Conservation (phyloP, 1,140 invertebrate species). For the Notospermus geniculatus region DNA sequence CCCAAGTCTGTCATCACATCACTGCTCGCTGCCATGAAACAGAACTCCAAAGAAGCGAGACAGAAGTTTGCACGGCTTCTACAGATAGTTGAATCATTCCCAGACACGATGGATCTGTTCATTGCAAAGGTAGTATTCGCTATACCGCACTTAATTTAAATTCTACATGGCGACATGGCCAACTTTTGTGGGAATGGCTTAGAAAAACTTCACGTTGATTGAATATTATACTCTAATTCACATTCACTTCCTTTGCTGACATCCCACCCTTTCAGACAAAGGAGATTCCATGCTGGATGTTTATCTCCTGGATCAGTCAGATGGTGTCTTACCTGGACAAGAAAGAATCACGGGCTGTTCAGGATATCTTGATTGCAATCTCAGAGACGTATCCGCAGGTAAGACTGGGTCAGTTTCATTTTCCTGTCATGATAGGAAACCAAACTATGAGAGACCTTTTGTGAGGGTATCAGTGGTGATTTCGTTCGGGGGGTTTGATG, state of each 20-base stretch:
- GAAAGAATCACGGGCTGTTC: slow-evolving; percentile 48
- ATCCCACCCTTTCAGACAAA: slow-evolving; percentile 34
- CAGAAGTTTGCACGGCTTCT: slow-evolving; percentile 68
- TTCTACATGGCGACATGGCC: too few relatives aligned
- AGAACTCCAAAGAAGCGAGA: slow-evolving; percentile 62
- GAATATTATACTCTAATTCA: too few relatives aligned
- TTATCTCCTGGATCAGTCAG: slow-evolving; percentile 69
- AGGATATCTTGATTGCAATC: slow-evolving; percentile 57
- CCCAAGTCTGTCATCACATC: slow-evolving; percentile 42
- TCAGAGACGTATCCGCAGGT: slow-evolving; percentile 64
- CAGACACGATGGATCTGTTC: slow-evolving; percentile 53
- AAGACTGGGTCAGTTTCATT: background rate
- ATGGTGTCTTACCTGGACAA: slow-evolving; percentile 62
- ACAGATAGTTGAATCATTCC: slow-evolving; percentile 58
- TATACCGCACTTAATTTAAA: too few relatives aligned
- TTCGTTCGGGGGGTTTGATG: too few relatives aligned
- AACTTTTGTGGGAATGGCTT: too few relatives aligned
- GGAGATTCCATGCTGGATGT: slow-evolving; percentile 64
- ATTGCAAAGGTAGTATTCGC: slow-evolving; percentile 54
- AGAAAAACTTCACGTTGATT: too few relatives aligned
- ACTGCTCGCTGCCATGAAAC: slow-evolving; percentile 60
- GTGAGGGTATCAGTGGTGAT: too few relatives aligned
- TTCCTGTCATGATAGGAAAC: too few relatives aligned
- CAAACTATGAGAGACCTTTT: too few relatives aligned
- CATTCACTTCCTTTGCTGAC: too few relatives aligned